A percentile compares a stretch with the other conserved stretches of the same genome.
Evolutionary conservation across 2,113 vertebrate species (phyloP).

Genomic region (Peromyscus californicus): DNA sequence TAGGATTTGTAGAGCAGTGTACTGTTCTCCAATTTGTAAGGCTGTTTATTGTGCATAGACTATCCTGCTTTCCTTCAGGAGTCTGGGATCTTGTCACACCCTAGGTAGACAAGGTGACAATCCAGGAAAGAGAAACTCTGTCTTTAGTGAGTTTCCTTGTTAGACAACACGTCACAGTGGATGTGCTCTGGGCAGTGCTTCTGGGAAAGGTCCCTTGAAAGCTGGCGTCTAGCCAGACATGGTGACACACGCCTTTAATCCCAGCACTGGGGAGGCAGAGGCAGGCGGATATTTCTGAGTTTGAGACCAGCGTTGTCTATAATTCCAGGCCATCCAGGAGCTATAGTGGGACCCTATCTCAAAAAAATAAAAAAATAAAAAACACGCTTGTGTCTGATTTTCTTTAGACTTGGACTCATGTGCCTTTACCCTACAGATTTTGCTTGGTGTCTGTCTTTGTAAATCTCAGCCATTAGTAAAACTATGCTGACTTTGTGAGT

Average conservation of each 20-base stretch:
- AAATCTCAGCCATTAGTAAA: slow-evolving; percentile 18
- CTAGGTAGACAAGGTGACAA: background rate
- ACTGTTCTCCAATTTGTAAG: background rate
- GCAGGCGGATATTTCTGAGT: background rate
- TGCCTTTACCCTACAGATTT: background rate
- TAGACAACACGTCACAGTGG: background rate
- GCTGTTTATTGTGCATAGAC: background rate
- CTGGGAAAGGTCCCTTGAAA: background rate
- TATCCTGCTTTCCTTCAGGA: background rate
- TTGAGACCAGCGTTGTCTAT: background rate
- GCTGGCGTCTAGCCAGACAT: background rate
- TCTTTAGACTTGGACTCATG: background rate
- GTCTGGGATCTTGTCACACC: background rate
- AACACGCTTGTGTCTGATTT: background rate
- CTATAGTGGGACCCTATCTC: background rate
- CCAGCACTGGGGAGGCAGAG: background rate
- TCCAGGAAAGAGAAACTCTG: background rate
- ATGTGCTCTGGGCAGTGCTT: background rate
- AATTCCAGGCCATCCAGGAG: background rate
- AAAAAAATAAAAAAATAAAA: background rate
- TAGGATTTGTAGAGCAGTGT: slow-evolving; percentile 21
- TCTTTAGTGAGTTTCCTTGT: background rate
- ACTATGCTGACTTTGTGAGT: background rate
- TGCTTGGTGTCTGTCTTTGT: background rate
- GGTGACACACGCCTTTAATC: background rate